Evolutionary conservation across 2,797 vertebrate species (phyloP).

Genomic region (Crenichthys baileyi): DNA sequence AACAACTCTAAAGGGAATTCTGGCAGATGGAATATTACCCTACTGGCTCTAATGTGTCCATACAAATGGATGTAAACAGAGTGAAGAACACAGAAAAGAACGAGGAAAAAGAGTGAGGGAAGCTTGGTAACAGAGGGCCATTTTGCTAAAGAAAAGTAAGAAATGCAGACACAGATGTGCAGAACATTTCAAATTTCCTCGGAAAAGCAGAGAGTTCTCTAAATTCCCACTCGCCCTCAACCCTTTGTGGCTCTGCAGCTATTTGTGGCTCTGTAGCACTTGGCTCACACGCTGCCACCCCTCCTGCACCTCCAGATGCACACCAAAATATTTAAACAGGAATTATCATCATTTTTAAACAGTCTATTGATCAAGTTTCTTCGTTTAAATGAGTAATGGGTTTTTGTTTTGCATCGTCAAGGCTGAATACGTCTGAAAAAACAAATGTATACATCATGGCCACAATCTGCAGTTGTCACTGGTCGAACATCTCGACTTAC

Average conservation of each 20-base stretch:
- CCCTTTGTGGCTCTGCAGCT: neutral
- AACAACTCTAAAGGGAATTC: conserved; percentile 44
- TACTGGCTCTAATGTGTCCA: neutral
- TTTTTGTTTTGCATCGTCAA: neutral
- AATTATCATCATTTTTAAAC: neutral
- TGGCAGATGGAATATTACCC: conserved; percentile 37
- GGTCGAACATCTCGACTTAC: neutral
- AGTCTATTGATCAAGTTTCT: neutral
- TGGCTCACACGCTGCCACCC: neutral
- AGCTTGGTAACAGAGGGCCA: neutral
- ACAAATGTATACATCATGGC: too few relatives aligned
- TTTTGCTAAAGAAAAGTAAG: neutral
- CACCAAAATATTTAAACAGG: neutral
- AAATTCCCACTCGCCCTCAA: neutral
- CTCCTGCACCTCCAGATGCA: neutral
- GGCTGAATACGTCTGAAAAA: neutral
- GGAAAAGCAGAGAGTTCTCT: neutral
- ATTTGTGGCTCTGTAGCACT: neutral
- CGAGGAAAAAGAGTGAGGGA: neutral
- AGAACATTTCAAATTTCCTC: neutral
- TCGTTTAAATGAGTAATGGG: neutral
- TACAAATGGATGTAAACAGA: neutral
- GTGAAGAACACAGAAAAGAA: too few relatives aligned
- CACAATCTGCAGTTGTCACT: neutral
- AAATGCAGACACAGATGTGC: neutral